Evolutionary conservation across 2,113 vertebrate species (phyloP), one percentile per base, ranked within the genome.

Genomic region (Lepus americanus): DNA sequence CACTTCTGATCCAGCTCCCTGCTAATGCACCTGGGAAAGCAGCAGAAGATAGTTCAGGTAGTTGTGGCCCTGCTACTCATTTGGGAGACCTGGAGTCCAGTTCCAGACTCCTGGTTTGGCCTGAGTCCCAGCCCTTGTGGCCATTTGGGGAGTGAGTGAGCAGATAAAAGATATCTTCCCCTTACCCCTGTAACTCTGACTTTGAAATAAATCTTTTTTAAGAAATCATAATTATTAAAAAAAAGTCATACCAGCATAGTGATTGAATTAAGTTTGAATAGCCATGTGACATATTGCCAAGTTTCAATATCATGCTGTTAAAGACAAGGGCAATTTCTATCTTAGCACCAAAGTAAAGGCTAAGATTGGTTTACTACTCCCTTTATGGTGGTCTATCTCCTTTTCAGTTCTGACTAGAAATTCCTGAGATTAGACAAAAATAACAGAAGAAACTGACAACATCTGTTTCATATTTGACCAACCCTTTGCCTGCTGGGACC

Each of bases 381-480:
- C 11, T 90, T 90, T 67, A 88, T 25, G 44, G 22, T 64, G 23
- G 49, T 89, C 31, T 31, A 81, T 49, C 76, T 90, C 53, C 20
- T 95, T 92, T 80, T 73, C 49, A 66, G 33, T 83, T 94, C 36
- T 81, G 59, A 84, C 51, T 36, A 96, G 72, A 92, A 93, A 86
- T 79, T 95, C 61, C 76, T 83, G 5, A 33, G 25, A 78, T 87
- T 77, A 85, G 90, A 2, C 53, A 92, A 89, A 90, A 80, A 82
- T n/a, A 49, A 95, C 31, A 82, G 16, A 94, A 96, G 8, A 87
- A 81, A 94, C 6, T 78, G 59, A 29, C 92, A 93, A 13, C 92
- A 84, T 64, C 13, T 64, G 3, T 89, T 88, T 94, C 31, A 87
- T 64, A 89, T 84, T 2, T 92, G 39, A 85, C 59, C 79, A 96